Evolutionary conservation across 2,797 vertebrate species (phyloP), one percentile per base, ranked within the genome.

Genomic region (Okamejei kenojei): DNA sequence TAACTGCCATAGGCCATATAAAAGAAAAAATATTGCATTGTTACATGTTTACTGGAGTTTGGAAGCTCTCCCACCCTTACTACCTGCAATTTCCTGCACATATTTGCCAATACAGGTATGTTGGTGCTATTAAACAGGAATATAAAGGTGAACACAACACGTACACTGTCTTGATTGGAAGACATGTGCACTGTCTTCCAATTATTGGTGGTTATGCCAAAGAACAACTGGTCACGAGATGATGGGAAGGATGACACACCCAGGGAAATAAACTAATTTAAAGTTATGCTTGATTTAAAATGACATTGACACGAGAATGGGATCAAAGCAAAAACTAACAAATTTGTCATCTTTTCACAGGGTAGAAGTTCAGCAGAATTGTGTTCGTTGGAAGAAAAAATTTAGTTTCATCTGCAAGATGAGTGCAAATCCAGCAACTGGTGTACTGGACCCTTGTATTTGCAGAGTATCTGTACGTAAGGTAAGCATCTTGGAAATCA

Each of bases 321-420:
- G 23, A 76, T 76, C 11, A 11, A 7, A 76, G 68, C 71, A 76
- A 13, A 3, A 91, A 54, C 1, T 15, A 58, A 54, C 71, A 54
- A 92, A 58, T 54, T n/a, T 58, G 2, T 58, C n/a, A 35, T 88
- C 32, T 21, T 45, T 84, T 61, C 0, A 10, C 93, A 99, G 98
- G 95, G 97, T 98, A 95, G 98, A 99, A 95, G 98, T 99, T 90
- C 98, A 98, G 96, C 98, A 99, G 95, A 99, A 99, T 95, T 98
- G 98, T 0, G 98, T 99, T 63, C 97, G 97, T 94, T 99, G 98
- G 98, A 96, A 95, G 94, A 99, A 98, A 96, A 98, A 97, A 95
- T 98, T 98, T 94, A 97, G 96, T 71, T 99, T 99, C 45, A 96
- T 98, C 94, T 99, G 98, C 94, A 99, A 99, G 95, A 98, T 99